These are phyloP conservation scores for Caenorhabditis sp. DNA, from an alignment of 2,888 invertebrate species.

Conservation along the genomic window DNA sequence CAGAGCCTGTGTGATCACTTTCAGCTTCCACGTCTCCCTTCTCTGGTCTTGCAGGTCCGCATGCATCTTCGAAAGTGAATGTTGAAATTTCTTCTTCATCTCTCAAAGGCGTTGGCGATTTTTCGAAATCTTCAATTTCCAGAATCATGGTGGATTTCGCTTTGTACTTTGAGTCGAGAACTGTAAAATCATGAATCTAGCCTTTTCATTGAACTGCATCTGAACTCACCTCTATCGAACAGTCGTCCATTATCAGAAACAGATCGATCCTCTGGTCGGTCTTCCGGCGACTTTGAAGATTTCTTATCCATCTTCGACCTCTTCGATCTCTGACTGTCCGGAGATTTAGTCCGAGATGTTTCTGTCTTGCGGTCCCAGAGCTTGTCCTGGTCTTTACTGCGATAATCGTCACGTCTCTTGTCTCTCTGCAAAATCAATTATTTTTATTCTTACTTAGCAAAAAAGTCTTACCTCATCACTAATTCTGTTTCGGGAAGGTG, in stretches of 20 bases:
- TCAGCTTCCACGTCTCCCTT: neutral
- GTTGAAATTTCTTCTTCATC: constrained; percentile 7
- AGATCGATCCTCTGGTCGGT: neutral
- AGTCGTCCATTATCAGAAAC: neutral
- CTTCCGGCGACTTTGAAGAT: too few relatives aligned
- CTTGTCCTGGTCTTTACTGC: neutral
- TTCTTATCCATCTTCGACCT: neutral
- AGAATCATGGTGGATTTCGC: neutral
- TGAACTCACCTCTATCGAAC: neutral
- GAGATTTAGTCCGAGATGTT: neutral
- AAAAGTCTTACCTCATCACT: neutral
- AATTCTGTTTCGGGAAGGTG: neutral
- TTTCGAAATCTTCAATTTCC: constrained; percentile 29
- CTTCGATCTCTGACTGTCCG: neutral
- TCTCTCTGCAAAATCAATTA: constrained; percentile 2
- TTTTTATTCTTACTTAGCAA: neutral
- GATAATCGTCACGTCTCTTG: neutral
- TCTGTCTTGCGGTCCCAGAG: neutral
- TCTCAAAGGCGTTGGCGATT: constrained; percentile 19
- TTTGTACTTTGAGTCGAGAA: constrained; percentile 13
- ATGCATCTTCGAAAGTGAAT: constrained; percentile 13
- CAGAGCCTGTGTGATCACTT: neutral
- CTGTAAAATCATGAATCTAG: too few relatives aligned
- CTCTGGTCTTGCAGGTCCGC: constrained; percentile 15
- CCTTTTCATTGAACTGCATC: neutral